phyloP scores from a whole-genome alignment of 2,797 vertebrate genomes.

The Hydrocynus forskahlii region DNA sequence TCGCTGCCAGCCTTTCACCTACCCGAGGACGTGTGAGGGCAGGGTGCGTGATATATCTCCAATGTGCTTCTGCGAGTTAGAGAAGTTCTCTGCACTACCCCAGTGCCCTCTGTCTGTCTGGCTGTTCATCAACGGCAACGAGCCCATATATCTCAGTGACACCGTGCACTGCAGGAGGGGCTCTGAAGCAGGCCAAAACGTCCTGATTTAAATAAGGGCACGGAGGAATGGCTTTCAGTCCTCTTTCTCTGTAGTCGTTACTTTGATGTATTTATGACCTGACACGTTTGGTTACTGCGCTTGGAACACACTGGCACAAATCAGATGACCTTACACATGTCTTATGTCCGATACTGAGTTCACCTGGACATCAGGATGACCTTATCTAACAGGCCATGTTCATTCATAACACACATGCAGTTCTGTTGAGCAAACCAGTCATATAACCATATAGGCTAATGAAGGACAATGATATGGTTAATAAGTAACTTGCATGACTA shows the following conservation, averaged over 20 bases:
- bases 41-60: constrained; percentile 17
- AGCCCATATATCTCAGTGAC: constrained; percentile 59
- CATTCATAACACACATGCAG: not conserved
- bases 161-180: constrained; percentile 34
- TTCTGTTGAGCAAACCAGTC: not conserved
- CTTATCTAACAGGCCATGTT: not conserved
- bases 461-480: not conserved
- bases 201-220: constrained; percentile 49
- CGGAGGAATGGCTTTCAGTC: constrained; percentile 6
- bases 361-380: not conserved
- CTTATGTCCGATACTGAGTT: not conserved
- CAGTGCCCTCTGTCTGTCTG: constrained; percentile 54
- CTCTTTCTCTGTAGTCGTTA: constrained; percentile 14
- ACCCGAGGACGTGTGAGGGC: constrained; percentile 24
- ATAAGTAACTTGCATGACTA: not conserved
- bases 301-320: constrained; percentile 34
- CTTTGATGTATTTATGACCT: constrained; percentile 42
- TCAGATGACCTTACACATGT: constrained; percentile 20
- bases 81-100: constrained; percentile 20
- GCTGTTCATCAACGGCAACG: constrained; percentile 52
- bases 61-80: constrained; percentile 23
- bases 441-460: not conserved
- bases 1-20: not conserved
- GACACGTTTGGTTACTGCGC: constrained; percentile 5
- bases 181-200: constrained; percentile 30